Evolutionary conservation across 2,888 invertebrate species (phyloP), one percentile per base, ranked within the genome.

Genomic region (Phalera bucephala): DNA sequence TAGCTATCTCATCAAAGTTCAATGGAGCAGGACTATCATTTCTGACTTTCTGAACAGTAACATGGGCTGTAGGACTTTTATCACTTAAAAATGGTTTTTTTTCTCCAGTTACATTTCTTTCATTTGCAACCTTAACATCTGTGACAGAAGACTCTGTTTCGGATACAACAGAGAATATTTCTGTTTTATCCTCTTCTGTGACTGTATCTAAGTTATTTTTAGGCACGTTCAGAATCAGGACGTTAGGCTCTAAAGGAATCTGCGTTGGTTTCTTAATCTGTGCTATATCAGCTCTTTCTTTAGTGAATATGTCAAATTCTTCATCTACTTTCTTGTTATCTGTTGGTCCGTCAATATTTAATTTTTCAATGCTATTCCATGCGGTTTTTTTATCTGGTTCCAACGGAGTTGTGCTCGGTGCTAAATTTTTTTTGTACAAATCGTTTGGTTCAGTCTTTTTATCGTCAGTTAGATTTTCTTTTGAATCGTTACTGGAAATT

Each of bases 281-380:
- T 37, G 66, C 32, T 64, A 10, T 74, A 33, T 81, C 83, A 20
- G 87, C 62, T 66, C 92, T 55, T 67, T 83, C 74, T 81, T 88
- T 75, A 37, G 78, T 80, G 54, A 91, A 80, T 56, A 83, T 60
- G 60, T 91, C 79, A 50, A 91, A 73, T 71, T 91, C 90, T 59
- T 91, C 66, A 51, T 91, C 90, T 0, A 89, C 58, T 40, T 76
- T 76, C 35, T 67, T 71, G 2, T 51, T 43, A 7, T 66, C 60
- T 25, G 63, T 55, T 2, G 46, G 35, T 26, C 64, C 69, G 1
- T 48, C 45, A 8, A 30, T 15, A 21, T 3, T 46, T 0, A 84
- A 31, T 4, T 72, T 72, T 33, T 83, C 86, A 2, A 58, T 66
- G 39, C 82, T 84, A 40, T 71, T 77, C 78, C 81, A 84, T 0